Evolutionary conservation across 2,888 invertebrate genomes (phyloP).

Genomic region (Iselma pallidipennis): DNA sequence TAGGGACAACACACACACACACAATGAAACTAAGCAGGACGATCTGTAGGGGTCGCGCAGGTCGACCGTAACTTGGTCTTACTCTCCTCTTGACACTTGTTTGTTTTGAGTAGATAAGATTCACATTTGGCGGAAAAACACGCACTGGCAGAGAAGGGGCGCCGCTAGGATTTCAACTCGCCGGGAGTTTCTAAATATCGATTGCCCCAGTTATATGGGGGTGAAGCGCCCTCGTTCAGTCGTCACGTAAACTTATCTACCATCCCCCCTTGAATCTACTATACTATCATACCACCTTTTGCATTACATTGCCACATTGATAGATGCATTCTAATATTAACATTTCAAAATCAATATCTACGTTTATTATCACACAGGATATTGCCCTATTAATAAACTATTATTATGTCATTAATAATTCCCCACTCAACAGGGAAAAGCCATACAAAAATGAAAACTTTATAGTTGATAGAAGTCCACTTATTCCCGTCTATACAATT

Average conservation of each 20-base stretch:
- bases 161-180: constrained; percentile 50
- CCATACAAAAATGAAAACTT: too few relatives aligned
- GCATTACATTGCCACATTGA: background rate
- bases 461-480: too few relatives aligned
- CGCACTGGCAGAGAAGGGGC: constrained; percentile 51
- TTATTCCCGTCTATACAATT: background rate
- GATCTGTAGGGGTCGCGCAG: constrained; percentile 35
- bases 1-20: background rate
- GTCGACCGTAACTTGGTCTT: constrained; percentile 21
- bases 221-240: constrained; percentile 50
- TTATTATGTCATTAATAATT: background rate
- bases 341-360: background rate
- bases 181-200: constrained; percentile 58
- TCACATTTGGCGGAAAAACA: constrained; percentile 51
- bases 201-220: constrained; percentile 67
- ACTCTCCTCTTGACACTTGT: constrained; percentile 39
- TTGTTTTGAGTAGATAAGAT: constrained; percentile 41
- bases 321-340: background rate
- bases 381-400: background rate
- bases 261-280: constrained; percentile 31
- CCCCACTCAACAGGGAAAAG: too few relatives aligned
- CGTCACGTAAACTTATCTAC: constrained; percentile 44
- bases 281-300: constrained; percentile 15
- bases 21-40: background rate
- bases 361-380: background rate